Conservation (phyloP, 30 jellyfish, hydroid and myxozoan genomes). For the Pseudorhiza aurosa region DNA sequence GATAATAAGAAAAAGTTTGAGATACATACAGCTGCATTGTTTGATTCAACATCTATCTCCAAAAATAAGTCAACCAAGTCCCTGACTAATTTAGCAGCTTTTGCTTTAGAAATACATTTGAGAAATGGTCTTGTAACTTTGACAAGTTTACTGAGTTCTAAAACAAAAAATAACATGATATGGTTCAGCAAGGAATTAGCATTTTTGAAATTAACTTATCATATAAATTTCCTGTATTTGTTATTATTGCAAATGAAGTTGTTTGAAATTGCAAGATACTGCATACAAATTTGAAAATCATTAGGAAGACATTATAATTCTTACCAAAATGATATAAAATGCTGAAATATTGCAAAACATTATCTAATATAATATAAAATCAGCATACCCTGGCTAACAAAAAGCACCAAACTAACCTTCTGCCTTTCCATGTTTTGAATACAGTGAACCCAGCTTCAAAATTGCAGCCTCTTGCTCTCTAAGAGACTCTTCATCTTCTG, state of each 20-base stretch:
- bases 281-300: no score
- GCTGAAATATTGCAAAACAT: neutral
- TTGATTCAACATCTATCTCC: conserved; percentile 74
- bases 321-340: neutral
- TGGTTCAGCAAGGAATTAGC: no score
- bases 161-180: neutral
- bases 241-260: no score
- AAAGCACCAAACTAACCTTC: conserved; percentile 34
- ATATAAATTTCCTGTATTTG: no score
- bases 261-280: no score
- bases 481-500: conserved; percentile 64
- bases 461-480: conserved; percentile 94
- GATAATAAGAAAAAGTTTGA: neutral
- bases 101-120: conserved; percentile 90
- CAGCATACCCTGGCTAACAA: no score
- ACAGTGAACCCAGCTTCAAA: conserved; percentile 84
- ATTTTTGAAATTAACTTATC: no score
- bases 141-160: conserved; percentile 81
- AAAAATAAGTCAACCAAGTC: conserved; percentile 84
- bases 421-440: conserved; percentile 86
- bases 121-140: conserved; percentile 90
- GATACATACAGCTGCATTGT: conserved; percentile 77
- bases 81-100: conserved; percentile 95
- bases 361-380: no score
- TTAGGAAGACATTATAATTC: neutral